Evolutionary conservation across 2,797 vertebrate species (phyloP), one percentile per base, ranked within the genome.

Genomic region (Mionectes olivaceus): DNA sequence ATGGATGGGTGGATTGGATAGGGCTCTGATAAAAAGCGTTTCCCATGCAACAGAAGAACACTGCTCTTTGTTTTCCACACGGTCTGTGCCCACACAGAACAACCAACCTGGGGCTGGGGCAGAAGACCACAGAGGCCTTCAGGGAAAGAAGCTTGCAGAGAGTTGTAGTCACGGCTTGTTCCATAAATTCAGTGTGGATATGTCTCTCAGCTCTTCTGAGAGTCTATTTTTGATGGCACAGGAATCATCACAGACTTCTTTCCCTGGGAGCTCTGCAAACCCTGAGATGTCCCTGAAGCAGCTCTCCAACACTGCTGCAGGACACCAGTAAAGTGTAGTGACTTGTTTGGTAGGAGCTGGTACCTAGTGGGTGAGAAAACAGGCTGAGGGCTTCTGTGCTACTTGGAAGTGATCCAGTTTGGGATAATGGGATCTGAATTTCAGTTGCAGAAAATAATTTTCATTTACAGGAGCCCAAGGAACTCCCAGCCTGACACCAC

Each of bases 341-440:
- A 35, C 30, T 83, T 86, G 11, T n/a, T 49, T 61, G 30, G 57
- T 83, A 85, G 60, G 35, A 83, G 15, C 19, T 94, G 41, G 22
- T 74, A 68, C 61, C 67, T 68, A 60, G 53, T 1, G 9, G 55
- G 37, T 35, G 83, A 92, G 49, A 67, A 78, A 69, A 74, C 7
- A 86, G 37, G 18, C 64, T 71, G 75, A 73, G 65, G 44, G 44
- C 65, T 88, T 73, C 14, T 33, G 50, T 90, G 76, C 47, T 73
- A 18, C 73, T 89, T 94, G 79, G 82, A 95, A 85, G 18, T 18
- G 17, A 65, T 92, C 55, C 76, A 86, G 22, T n/a, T 35, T 83
- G 61, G 82, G 79, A 83, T 81, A 75, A 92, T 13, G 39, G 43
- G 33, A 92, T 75, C 73, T 89, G 78, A 77, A 8, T 61, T 95